Conservation (phyloP, 2,888 invertebrate species). For the Operophtera brumata region DNA sequence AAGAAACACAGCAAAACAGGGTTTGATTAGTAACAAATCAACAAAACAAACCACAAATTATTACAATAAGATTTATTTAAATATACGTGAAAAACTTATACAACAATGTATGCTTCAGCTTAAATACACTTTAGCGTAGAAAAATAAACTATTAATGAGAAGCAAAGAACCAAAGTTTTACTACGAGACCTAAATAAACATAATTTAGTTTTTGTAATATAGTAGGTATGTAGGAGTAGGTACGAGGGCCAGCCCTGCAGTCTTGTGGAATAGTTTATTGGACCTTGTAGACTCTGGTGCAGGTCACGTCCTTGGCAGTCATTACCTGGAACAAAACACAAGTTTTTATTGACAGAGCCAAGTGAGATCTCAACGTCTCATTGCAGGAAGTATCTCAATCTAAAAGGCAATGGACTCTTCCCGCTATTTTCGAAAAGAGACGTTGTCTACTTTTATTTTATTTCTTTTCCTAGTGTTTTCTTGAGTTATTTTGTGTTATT, state of each 20-base stretch:
- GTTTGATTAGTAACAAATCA: no score
- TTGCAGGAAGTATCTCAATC: no score
- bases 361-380: no score
- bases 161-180: slow-evolving; percentile 37
- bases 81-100: slow-evolving; percentile 75
- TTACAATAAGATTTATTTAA: slow-evolving; percentile 53
- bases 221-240: slow-evolving; percentile 43
- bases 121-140: slow-evolving; percentile 52
- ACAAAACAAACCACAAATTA: neutral
- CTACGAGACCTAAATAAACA: slow-evolving; percentile 54
- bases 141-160: slow-evolving; percentile 50
- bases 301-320: slow-evolving; percentile 86
- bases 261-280: slow-evolving; percentile 68
- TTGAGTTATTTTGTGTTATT: no score
- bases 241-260: slow-evolving; percentile 55
- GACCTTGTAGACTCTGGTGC: slow-evolving; percentile 87
- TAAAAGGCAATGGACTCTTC: no score
- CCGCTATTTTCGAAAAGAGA: no score
- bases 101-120: slow-evolving; percentile 53
- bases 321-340: slow-evolving; percentile 80
- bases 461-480: no score
- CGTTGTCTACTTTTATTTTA: no score
- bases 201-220: slow-evolving; percentile 70
- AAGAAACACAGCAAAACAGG: no score
- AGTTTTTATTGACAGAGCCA: neutral